Evolutionary conservation across 92 coral and sea anemone species (phyloP).

Genomic region (Parazoanthus swiftii): DNA sequence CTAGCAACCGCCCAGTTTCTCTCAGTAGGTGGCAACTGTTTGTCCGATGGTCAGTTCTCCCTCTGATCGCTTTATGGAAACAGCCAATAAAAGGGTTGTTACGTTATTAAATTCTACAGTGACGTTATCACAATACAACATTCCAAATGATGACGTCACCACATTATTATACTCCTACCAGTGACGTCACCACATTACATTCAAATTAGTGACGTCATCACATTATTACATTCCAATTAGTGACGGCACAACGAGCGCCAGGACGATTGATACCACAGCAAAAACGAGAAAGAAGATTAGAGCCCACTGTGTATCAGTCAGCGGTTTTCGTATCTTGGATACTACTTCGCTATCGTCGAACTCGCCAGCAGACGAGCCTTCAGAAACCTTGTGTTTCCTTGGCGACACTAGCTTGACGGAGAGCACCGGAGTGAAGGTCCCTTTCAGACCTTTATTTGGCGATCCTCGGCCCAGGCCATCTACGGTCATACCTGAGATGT

Average conservation of each 20-base stretch:
- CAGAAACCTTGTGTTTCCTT: slow-evolving; percentile 60
- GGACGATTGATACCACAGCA: slow-evolving; percentile 62
- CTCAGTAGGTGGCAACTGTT: background rate
- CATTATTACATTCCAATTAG: slow-evolving; percentile 55
- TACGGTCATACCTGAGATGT: slow-evolving; percentile 44
- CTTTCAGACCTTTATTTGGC: slow-evolving; percentile 72
- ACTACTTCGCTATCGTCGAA: slow-evolving; percentile 38
- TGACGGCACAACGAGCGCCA: slow-evolving; percentile 70
- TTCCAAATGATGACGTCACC: too few species aligned
- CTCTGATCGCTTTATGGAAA: background rate
- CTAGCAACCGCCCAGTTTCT: too few species aligned
- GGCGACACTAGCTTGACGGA: slow-evolving; percentile 67
- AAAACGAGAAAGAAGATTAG: slow-evolving; percentile 83
- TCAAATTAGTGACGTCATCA: too few species aligned
- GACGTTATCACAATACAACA: background rate
- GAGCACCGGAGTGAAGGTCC: slow-evolving; percentile 68
- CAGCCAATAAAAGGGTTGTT: background rate
- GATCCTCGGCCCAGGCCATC: slow-evolving; percentile 49
- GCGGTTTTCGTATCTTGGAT: slow-evolving; percentile 49
- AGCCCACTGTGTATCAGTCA: slow-evolving; percentile 93
- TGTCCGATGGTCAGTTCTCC: background rate
- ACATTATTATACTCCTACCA: background rate
- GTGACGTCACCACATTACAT: too few species aligned
- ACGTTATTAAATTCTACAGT: background rate
- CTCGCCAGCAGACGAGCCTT: slow-evolving; percentile 47